Evolutionary conservation across 1,140 invertebrate species (phyloP), one percentile per base, ranked within the genome.

Genomic region (Eriosoma lanigerum): DNA sequence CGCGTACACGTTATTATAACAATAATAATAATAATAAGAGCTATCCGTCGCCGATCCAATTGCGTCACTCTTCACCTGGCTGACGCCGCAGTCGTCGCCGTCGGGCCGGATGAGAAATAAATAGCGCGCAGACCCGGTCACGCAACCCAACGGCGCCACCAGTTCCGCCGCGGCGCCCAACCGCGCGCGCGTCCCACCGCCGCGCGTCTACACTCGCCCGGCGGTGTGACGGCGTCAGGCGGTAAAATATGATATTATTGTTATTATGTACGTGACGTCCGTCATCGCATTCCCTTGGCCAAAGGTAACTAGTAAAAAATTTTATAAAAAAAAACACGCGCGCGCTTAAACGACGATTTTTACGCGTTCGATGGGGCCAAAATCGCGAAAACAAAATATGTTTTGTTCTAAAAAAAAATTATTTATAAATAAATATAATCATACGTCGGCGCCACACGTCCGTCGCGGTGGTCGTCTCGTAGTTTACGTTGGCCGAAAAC

Each of bases 121-220:
- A 83, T 72, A 75, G 75, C 82, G 82, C 50, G 50, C 56, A 82
- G 83, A 83, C 81, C 83, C 84, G 83, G 84, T 84, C 64, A 38
- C 83, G 84, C 83, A 83, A 84, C 82, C 83, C 84, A 82, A 82
- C 76, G 82, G 81, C 84, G 84, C 84, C 84, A 84, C 84, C 54
- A 62, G 66, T 66, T 66, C 46, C 76, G 76, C 84, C 84, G 83
- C 84, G 84, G 84, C 84, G 84, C 84, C 84, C 85, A 84, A 84
- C 84, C 84, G 84, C 84, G 82, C 82, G 82, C 72, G 32, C 52
- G 21, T 48, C 52, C 46, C 50, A 13, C 56, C 48, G 21, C 44
- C 32, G 54, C 17, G 62, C 80, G 68, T 78, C 82, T 32, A 52
- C n/a, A n/a, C 56, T 70, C 82, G 24, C 75, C 75, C 81, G 46